Evolutionary conservation across 2,888 invertebrate species (phyloP).

Genomic region (Hirtodrosophila histrioides): DNA sequence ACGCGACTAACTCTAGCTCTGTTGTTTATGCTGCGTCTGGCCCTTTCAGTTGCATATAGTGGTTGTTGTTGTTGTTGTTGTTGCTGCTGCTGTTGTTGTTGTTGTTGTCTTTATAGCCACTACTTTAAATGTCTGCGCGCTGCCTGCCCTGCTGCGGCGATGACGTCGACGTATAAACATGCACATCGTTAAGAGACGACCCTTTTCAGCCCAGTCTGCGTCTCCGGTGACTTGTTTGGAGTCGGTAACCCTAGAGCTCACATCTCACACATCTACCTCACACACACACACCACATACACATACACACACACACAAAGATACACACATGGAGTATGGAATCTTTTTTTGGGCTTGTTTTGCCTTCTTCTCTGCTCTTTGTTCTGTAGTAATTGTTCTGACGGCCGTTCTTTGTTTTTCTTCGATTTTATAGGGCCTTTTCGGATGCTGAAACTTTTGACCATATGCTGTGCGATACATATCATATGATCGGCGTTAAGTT

Average conservation of each 20-base stretch:
- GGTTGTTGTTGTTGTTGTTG: slow-evolving; percentile 19
- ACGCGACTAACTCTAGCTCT: background rate
- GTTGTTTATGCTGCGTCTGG: slow-evolving; percentile 28
- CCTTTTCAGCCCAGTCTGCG: slow-evolving; percentile 41
- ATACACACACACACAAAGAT: slow-evolving; percentile 17
- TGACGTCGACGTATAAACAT: slow-evolving; percentile 57
- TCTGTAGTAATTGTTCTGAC: slow-evolving; percentile 64
- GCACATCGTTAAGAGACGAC: slow-evolving; percentile 69
- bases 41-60: slow-evolving; percentile 23
- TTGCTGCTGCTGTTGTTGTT: slow-evolving; percentile 12
- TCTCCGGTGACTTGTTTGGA: slow-evolving; percentile 54
- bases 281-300: slow-evolving; percentile 27
- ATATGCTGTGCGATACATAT: slow-evolving; percentile 11
- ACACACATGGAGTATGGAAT: slow-evolving; percentile 13
- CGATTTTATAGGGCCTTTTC: slow-evolving; percentile 28
- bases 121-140: slow-evolving; percentile 62
- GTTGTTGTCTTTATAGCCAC: slow-evolving; percentile 45
- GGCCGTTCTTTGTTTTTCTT: slow-evolving; percentile 42
- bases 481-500: slow-evolving; percentile 16
- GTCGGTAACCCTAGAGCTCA: slow-evolving; percentile 60
- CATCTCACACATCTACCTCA: slow-evolving; percentile 18
- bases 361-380: slow-evolving; percentile 62
- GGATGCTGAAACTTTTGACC: slow-evolving; percentile 23
- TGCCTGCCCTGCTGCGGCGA: slow-evolving; percentile 31
- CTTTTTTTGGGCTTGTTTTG: slow-evolving; percentile 52